These are phyloP conservation scores for Trisateles emortualis DNA, from an alignment of 2,888 invertebrate species.

Conservation along the genomic window DNA sequence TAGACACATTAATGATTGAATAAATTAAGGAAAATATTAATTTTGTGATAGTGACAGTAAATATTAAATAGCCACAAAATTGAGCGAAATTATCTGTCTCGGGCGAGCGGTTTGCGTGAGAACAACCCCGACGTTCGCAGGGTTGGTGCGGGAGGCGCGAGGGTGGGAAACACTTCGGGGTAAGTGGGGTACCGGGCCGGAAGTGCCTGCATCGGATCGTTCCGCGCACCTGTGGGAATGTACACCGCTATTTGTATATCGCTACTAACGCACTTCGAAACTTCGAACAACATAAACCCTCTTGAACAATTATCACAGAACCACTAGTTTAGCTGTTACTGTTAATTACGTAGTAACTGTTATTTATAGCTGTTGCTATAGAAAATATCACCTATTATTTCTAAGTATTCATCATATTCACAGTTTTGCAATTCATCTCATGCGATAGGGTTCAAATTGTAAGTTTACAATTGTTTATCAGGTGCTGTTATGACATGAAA, in stretches of 20 bases:
- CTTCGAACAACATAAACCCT: conserved; percentile 28
- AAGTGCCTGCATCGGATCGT: conserved; percentile 78
- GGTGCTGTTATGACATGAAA: conserved; percentile 57
- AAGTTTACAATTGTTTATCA: conserved; percentile 59
- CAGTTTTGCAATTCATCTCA: conserved; percentile 39
- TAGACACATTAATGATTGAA: conserved; percentile 8
- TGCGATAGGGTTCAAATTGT: conserved; percentile 44
- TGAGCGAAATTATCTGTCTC: conserved; percentile 77
- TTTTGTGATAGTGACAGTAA: conserved; percentile 11
- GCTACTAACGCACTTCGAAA: conserved; percentile 28
- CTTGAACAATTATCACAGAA: conserved; percentile 26
- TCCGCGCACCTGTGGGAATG: conserved; percentile 83
- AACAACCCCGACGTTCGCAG: conserved; percentile 60
- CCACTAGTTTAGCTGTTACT: conserved; percentile 45
- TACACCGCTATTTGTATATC: conserved; percentile 71
- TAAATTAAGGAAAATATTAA: conserved; percentile 7
- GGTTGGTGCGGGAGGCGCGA: conserved; percentile 49
- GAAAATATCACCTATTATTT: conserved; percentile 28
- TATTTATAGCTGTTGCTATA: conserved; percentile 30
- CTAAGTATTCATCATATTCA: conserved; percentile 7
- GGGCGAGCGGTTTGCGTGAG: conserved; percentile 77
- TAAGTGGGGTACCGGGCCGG: conserved; percentile 80
- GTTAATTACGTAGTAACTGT: conserved; percentile 27
- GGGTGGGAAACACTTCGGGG: conserved; percentile 60
- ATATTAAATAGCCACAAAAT: conserved; percentile 48